These are phyloP conservation scores for Pseudococcus jackbeardsleyi DNA, from an alignment of 2,888 invertebrate genomes.

Conservation along the genomic window DNA sequence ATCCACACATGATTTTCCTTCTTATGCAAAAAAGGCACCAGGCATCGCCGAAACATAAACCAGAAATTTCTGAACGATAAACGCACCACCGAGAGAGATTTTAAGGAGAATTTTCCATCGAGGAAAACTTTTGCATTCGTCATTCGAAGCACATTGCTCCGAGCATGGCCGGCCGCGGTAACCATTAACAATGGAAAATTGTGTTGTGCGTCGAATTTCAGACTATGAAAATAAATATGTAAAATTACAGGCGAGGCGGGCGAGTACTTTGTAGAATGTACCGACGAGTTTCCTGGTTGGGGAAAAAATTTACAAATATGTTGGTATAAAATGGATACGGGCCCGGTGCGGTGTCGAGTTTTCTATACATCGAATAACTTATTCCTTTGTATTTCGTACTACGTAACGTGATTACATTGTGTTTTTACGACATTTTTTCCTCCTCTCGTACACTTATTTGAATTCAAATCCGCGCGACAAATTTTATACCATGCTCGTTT, in stretches of 20 bases:
- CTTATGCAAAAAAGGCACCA: background rate
- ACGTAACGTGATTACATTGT: background rate
- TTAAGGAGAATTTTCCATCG: background rate
- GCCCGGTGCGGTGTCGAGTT: background rate
- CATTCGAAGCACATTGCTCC: background rate
- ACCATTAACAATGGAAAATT: conserved; percentile 17
- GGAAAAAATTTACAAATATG: background rate
- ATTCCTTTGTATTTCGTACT: background rate
- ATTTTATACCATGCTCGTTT: background rate
- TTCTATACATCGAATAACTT: background rate
- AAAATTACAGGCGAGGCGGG: background rate
- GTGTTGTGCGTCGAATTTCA: background rate
- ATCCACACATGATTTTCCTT: background rate
- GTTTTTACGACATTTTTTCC: background rate
- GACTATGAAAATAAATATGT: background rate
- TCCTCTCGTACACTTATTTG: background rate
- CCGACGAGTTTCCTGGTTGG: background rate
- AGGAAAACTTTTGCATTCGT: background rate
- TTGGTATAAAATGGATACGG: background rate
- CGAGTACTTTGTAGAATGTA: background rate
- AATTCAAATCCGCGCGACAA: background rate
- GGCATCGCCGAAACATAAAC: background rate
- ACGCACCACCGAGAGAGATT: background rate
- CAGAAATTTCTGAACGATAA: background rate
- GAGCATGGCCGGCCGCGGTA: background rate